A percentile compares a stretch with the other conserved stretches of the same genome.
These are phyloP conservation scores for Amorpha juglandis DNA, from an alignment of 2,888 invertebrate species.

Conservation along the genomic window DNA sequence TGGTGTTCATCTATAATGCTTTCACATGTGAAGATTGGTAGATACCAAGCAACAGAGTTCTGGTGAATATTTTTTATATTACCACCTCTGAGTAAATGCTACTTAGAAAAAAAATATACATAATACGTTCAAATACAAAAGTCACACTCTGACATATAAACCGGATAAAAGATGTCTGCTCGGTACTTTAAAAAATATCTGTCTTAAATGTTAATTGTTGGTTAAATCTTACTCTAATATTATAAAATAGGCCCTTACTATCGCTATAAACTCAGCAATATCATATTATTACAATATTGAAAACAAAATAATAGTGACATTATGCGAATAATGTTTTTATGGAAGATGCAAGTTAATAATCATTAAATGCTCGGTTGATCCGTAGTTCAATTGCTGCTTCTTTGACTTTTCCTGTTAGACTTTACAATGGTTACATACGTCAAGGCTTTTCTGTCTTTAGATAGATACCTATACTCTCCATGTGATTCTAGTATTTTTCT, in stretches of 20 bases:
- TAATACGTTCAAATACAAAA: too few species aligned
- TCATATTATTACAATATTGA: neutral
- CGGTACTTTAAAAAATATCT: too few species aligned
- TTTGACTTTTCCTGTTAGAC: constrained; percentile 47
- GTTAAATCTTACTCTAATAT: too few species aligned
- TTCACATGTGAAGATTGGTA: neutral
- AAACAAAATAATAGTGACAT: neutral
- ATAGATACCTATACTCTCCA: neutral
- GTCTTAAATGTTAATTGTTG: too few species aligned
- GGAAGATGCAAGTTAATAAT: constrained; percentile 38
- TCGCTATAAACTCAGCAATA: neutral
- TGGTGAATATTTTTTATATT: neutral
- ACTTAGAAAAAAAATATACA: too few species aligned
- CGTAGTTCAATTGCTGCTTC: constrained; percentile 43
- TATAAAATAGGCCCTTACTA: too few species aligned
- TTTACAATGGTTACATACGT: constrained; percentile 48
- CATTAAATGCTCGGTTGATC: constrained; percentile 33
- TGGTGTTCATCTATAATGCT: neutral
- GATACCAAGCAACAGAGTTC: neutral
- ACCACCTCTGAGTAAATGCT: too few species aligned
- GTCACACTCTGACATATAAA: too few species aligned
- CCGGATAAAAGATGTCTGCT: too few species aligned
- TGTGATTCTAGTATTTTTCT: too few species aligned
- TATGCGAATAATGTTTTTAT: constrained; percentile 30
- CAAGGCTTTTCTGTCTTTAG: constrained; percentile 31